Conservation (phyloP, 2,797 vertebrate genomes). For the Cyclura pinguis region DNA sequence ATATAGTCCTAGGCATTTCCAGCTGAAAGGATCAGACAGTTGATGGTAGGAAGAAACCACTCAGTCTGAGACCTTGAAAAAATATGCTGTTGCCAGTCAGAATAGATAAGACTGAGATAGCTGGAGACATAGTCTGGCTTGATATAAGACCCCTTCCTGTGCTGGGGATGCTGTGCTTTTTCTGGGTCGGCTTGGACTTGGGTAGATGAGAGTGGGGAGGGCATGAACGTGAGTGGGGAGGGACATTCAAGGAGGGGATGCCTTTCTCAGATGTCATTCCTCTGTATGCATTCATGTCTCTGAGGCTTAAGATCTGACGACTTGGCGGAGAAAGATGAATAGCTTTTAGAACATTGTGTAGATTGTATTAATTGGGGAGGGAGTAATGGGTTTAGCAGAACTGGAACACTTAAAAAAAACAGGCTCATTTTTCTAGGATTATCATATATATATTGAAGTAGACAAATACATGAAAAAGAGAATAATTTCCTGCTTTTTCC, state of each 20-base stretch:
- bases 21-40: not conserved
- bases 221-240: slow-evolving; percentile 58
- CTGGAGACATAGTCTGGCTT: not conserved
- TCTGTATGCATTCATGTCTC: slow-evolving; percentile 74
- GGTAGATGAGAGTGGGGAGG: slow-evolving; percentile 69
- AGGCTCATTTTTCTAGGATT: slow-evolving; percentile 74
- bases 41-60: not conserved
- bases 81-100: not conserved
- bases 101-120: not conserved
- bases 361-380: slow-evolving; percentile 76
- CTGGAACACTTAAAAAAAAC: slow-evolving; percentile 57
- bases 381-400: slow-evolving; percentile 76
- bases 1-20: not conserved
- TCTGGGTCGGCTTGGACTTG: slow-evolving; percentile 57
- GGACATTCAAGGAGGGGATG: slow-evolving; percentile 28
- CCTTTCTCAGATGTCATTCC: slow-evolving; percentile 70
- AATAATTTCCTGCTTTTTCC: slow-evolving; percentile 79
- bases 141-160: no score
- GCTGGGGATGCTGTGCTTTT: slow-evolving; percentile 39
- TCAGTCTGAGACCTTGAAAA: not conserved
- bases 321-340: slow-evolving; percentile 78
- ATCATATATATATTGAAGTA: slow-evolving; percentile 78
- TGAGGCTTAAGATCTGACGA: slow-evolving; percentile 77
- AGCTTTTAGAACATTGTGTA: slow-evolving; percentile 76
- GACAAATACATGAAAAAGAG: slow-evolving; percentile 77